phyloP scores from a whole-genome alignment of 2,113 vertebrate genomes.

The Acanthisitta chloris region DNA sequence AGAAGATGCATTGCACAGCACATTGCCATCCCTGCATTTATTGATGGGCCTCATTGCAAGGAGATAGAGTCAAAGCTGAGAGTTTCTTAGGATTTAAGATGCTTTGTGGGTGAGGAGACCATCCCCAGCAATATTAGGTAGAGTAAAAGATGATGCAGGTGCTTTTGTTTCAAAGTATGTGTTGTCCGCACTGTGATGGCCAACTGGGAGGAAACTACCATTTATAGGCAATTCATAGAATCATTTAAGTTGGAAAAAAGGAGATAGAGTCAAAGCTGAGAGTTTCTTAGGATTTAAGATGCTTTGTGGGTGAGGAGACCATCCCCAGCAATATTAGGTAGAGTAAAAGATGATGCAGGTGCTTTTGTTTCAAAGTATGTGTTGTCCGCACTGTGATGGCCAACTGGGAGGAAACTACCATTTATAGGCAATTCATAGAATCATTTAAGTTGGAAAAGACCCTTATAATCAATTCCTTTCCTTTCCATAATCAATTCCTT shows the following conservation, averaged over 20 bases:
- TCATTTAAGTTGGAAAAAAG: not conserved
- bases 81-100: not conserved
- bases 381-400: not conserved
- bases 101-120: not conserved
- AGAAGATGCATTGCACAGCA: fast-evolving
- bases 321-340: fast-evolving
- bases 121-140: fast-evolving
- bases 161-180: not conserved
- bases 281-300: not conserved
- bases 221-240: not conserved
- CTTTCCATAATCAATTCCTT: not conserved
- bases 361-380: not conserved
- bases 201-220: not conserved
- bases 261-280: no score
- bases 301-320: not conserved
- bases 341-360: not conserved
- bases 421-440: not conserved
- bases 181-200: not conserved
- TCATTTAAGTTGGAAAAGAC: not conserved
- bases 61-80: not conserved
- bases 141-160: not conserved
- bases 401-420: not conserved
- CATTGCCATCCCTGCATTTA: fast-evolving
- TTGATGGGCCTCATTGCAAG: fast-evolving
- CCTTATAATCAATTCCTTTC: not conserved